Base-by-base conservation (phyloP, 1,140 invertebrate genomes). In the Asobara japonica region DNA sequence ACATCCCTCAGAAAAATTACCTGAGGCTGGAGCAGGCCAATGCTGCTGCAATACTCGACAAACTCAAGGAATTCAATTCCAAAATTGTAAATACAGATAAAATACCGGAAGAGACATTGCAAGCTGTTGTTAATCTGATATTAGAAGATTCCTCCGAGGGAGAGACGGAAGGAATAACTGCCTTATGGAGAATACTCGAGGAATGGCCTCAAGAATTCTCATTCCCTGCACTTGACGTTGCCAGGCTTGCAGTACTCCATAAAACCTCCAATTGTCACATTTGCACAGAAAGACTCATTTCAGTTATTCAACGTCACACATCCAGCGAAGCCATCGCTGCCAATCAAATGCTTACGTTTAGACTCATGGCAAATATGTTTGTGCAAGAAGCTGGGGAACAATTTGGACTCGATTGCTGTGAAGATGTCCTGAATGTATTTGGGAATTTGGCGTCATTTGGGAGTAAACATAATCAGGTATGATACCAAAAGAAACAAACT, bases 201-300 rank as follows among this genome's bases (percentile, higher is more conserved):
- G 86, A 91, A 74, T 97, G 95, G 95, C 94, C 95, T 2, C 88
- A 90, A 82, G 92, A 95, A 79, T 90, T 91, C 73, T 84, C 97
- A 0, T 97, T 97, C 85, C 97, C 97, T 0, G 93, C 93, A 7
- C 85, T 98, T 27, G 96, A 98, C 86, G 85, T 97, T 16, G 88
- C 94, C 1, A 90, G 96, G 67, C 87, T 97, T 76, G 92, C 93
- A 0, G 89, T 97, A 25, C 89, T 93, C 33, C 89, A 91, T 73
- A 88, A 90, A 80, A 84, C 87, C 0, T 87, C 93, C 13, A 92
- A 91, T 86, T 87, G 87, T 74, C 71, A 84, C 74, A 87, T 93
- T 71, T 93, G 90, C 82, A 89, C 84, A 5, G 83, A 87, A 7
- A 82, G 85, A 45, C 68, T 90, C 4, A 72, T 89, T 20, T 73